Conservation (phyloP, 2,888 invertebrate genomes). For the Drosophila bunnanda region DNA sequence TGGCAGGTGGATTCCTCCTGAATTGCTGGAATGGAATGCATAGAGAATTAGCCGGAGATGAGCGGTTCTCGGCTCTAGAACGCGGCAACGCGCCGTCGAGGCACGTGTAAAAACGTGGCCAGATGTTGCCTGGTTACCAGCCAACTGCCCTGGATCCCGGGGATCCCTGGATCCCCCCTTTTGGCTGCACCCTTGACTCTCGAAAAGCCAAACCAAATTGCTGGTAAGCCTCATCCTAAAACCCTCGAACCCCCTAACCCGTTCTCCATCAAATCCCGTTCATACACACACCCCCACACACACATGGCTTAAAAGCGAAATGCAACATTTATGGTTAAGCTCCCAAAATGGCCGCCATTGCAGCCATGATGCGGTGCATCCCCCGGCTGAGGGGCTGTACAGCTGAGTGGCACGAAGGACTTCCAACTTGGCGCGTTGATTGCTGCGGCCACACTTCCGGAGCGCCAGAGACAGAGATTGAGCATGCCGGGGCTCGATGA, state of each 20-base stretch:
- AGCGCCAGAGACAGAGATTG: conserved; percentile 48
- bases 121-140: conserved; percentile 36
- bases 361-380: conserved; percentile 15
- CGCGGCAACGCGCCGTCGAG: conserved; percentile 18
- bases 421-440: conserved; percentile 65
- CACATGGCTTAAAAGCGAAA: conserved; percentile 62
- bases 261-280: background rate
- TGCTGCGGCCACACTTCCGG: conserved; percentile 73
- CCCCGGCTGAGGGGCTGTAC: background rate
- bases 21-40: conserved; percentile 46
- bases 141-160: conserved; percentile 16
- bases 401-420: conserved; percentile 6
- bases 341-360: conserved; percentile 58
- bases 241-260: background rate
- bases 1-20: conserved; percentile 24
- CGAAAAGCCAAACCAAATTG: conserved; percentile 70
- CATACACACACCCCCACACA: conserved; percentile 17
- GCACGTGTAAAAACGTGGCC: conserved; percentile 50
- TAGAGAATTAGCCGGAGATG: conserved; percentile 52
- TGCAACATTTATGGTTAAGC: conserved; percentile 75
- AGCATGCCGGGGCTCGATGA: conserved; percentile 30
- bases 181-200: conserved; percentile 45
- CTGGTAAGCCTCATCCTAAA: conserved; percentile 62
- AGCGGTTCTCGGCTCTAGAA: conserved; percentile 40
- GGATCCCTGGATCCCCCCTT: no score